Conservation (phyloP, 2,888 invertebrate species). For the Catocala nupta region DNA sequence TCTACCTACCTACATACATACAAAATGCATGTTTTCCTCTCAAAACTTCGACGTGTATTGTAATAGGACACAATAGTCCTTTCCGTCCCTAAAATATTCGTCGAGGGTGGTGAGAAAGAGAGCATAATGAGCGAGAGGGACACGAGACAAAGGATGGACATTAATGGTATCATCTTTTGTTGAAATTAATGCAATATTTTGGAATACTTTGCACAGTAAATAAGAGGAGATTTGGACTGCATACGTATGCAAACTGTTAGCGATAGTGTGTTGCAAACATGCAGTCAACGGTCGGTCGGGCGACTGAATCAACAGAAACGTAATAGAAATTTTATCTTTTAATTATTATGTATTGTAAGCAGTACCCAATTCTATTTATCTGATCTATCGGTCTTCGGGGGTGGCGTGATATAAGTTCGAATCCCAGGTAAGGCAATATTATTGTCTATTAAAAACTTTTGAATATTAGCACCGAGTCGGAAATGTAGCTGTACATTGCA, state of each 20-base stretch:
- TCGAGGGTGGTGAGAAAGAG: constrained; percentile 65
- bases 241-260: constrained; percentile 17
- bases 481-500: no score
- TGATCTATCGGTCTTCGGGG: no score
- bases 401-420: no score
- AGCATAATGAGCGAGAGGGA: constrained; percentile 52
- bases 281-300: background rate
- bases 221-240: constrained; percentile 23
- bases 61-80: constrained; percentile 57
- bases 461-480: no score
- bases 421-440: no score
- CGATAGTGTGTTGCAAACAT: constrained; percentile 14
- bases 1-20: constrained; percentile 39
- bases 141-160: constrained; percentile 68
- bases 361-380: no score
- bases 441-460: no score
- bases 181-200: constrained; percentile 48
- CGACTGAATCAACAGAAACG: no score
- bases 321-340: no score
- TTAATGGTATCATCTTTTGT: constrained; percentile 70
- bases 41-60: constrained; percentile 52
- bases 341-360: no score
- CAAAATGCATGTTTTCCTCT: constrained; percentile 48
- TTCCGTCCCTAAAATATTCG: constrained; percentile 54
- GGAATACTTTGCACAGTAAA: constrained; percentile 28